Base-by-base conservation (phyloP, 2,113 vertebrate species). In the Dendrocopos noguchii region DNA sequence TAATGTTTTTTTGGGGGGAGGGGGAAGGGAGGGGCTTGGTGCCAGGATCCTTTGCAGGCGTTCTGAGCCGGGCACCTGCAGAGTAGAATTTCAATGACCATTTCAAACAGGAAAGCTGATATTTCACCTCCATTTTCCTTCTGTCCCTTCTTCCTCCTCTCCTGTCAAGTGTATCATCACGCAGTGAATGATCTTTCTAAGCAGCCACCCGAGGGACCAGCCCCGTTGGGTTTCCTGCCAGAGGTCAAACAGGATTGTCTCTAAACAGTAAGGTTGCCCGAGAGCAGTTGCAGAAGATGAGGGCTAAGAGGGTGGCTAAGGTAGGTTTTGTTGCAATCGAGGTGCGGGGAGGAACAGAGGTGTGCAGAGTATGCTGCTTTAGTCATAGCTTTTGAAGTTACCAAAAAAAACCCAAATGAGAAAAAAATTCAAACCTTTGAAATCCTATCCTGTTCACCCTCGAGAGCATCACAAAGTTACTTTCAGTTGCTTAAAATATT, bases 401-500 rank as follows among this genome's bases (percentile, higher is more conserved):
- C 97, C 97, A 50, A 50, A 50, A 97, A 97, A 97, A 97, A 96
- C 83, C 67, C 34, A 77, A 75, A 71, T 57, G 36, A 39, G 28
- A 60, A 76, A 75, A 80, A 87, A 76, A 72, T 91, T 90, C 15
- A 91, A 95, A 83, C 83, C 80, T 93, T 91, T 91, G 86, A 92
- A 84, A 94, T 96, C 88, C 68, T 94, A 90, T 93, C 73, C 83
- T 97, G 87, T 91, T 97, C 96, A 96, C 94, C 57, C 91, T 91
- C 97, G 96, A 94, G 92, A 96, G 88, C 97, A 90, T 97, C 90
- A 93, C 83, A 63, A 94, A 97, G 92, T 95, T 96, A 97, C 93
- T 96, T 95, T 96, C 97, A 97, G 94, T 96, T 96, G 94, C 96
- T 97, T 97, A 94, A 94, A 96, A 93, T 90, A 88, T 97, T 96